A percentile compares a stretch with the other conserved stretches of the same genome.
Conservation (phyloP, 2,888 invertebrate genomes). For the Dascillus cervinus region DNA sequence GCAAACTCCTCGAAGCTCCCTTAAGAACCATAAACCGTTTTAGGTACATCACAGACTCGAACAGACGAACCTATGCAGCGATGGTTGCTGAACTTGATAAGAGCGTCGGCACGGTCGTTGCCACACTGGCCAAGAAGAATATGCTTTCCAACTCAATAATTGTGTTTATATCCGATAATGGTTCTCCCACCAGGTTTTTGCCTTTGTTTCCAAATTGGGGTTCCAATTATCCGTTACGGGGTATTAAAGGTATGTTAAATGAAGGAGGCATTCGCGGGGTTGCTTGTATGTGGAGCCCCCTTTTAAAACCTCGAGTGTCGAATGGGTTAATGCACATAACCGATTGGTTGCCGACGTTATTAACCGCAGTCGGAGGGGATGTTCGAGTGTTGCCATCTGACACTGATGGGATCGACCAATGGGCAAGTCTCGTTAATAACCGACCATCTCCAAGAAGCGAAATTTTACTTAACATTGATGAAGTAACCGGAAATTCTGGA, state of each 20-base stretch:
- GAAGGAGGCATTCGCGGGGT: slow-evolving; percentile 87
- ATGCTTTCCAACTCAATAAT: slow-evolving; percentile 77
- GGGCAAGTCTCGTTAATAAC: slow-evolving; percentile 54
- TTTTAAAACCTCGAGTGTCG: slow-evolving; percentile 56
- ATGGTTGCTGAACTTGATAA: slow-evolving; percentile 86
- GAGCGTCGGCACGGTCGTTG: slow-evolving; percentile 75
- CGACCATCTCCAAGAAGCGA: slow-evolving; percentile 51
- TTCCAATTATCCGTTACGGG: slow-evolving; percentile 75
- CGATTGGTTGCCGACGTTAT: slow-evolving; percentile 86
- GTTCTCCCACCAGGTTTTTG: slow-evolving; percentile 69
- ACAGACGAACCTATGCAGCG: slow-evolving; percentile 61
- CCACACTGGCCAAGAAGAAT: slow-evolving; percentile 54
- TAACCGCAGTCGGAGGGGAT: slow-evolving; percentile 39
- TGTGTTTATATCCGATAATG: slow-evolving; percentile 88
- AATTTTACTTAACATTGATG: slow-evolving; percentile 65
- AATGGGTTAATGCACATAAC: slow-evolving; percentile 69
- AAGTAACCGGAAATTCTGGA: slow-evolving; percentile 44
- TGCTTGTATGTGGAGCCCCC: slow-evolving; percentile 72
- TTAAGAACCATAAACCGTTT: slow-evolving; percentile 59
- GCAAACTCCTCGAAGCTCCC: slow-evolving; percentile 66
- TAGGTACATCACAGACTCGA: slow-evolving; percentile 58
- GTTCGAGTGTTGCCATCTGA: slow-evolving; percentile 35
- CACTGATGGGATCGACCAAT: slow-evolving; percentile 62
- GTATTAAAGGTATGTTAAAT: slow-evolving; percentile 86
- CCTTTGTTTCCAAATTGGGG: slow-evolving; percentile 80